Base-by-base conservation (phyloP, 2,113 vertebrate genomes). In the Prunella fulvescens region DNA sequence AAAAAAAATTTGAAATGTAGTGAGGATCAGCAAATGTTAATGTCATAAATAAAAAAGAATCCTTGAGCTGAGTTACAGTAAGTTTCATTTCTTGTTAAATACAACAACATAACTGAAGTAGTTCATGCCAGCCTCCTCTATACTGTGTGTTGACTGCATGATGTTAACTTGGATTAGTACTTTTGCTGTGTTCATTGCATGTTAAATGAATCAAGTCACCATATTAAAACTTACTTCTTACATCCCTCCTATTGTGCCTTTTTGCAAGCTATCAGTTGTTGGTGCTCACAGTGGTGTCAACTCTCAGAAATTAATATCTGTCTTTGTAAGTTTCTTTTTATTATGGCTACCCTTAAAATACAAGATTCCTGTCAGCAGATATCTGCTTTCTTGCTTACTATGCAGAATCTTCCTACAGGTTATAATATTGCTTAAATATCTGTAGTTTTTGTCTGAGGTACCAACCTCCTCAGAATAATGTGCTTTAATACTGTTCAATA, bases 271-370 rank as follows among this genome's bases (percentile, higher is more conserved):
- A 89, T 95, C 96, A 97, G 9, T 97, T 97, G 93, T 97, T 97
- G 93, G 97, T 97, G 95, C 91, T 96, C 95, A 97, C 96, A 97
- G 82, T 97, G 96, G 94, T 97, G 96, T 97, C 96, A 96, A 60
- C 96, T 96, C 92, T 97, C 96, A 97, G 96, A 97, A 96, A 97
- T 97, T 95, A 97, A 88, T 96, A 86, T 95, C 97, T 97, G 77
- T 97, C 93, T 96, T 97, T 96, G 96, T 97, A 97, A 97, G 97
- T 97, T 97, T 97, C 50, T 96, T 96, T 96, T 96, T 96, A 80
- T 96, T 97, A 82, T 73, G 93, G 92, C 91, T 96, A 93, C 89
- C 82, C 86, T 94, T 92, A 95, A 92, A 88, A 57, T 88, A 65
- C 57, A 45, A 91, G 91, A 85, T 92, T 90, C 88, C 73, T 95